Percentiles rank a stretch among this genome's conserved stretches.
These are phyloP conservation scores for Reticulitermes lucifugus DNA, from an alignment of 2,888 invertebrate genomes.

Conservation along the genomic window DNA sequence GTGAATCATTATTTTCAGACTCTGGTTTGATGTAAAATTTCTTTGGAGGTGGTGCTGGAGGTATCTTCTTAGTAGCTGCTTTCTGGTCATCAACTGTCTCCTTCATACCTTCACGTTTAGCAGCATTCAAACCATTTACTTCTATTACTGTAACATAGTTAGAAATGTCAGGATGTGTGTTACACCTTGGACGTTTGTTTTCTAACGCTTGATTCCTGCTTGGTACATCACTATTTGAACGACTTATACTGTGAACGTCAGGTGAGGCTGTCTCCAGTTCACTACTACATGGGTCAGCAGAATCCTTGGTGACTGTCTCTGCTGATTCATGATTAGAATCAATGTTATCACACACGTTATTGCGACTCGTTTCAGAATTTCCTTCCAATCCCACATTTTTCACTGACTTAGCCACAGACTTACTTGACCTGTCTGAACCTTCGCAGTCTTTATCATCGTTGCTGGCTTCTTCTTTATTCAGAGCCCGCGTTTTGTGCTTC, in stretches of 20 bases:
- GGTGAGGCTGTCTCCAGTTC: constrained; percentile 69
- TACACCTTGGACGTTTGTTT: constrained; percentile 39
- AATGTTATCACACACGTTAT: constrained; percentile 33
- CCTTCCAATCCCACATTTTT: constrained; percentile 24
- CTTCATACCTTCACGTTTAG: constrained; percentile 66
- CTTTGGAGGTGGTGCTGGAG: constrained; percentile 57
- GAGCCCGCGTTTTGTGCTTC: constrained; percentile 76
- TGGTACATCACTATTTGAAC: constrained; percentile 67
- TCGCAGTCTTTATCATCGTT: constrained; percentile 60
- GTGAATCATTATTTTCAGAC: background rate
- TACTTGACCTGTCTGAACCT: constrained; percentile 56
- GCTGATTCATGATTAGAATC: constrained; percentile 59
- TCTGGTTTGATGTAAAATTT: constrained; percentile 42
- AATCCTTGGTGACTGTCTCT: constrained; percentile 55
- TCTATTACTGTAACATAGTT: constrained; percentile 90
- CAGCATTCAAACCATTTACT: constrained; percentile 76
- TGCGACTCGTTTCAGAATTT: constrained; percentile 35
- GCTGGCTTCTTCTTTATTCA: constrained; percentile 62
- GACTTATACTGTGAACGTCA: constrained; percentile 44
- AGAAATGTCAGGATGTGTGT: constrained; percentile 58
- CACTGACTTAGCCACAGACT: constrained; percentile 54
- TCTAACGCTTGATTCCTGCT: constrained; percentile 55
- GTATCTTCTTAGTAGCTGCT: constrained; percentile 56
- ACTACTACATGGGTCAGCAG: constrained; percentile 76
- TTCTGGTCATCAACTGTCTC: constrained; percentile 65